Conservation (phyloP, 2,113 vertebrate species). For the Ondatra zibethicus region DNA sequence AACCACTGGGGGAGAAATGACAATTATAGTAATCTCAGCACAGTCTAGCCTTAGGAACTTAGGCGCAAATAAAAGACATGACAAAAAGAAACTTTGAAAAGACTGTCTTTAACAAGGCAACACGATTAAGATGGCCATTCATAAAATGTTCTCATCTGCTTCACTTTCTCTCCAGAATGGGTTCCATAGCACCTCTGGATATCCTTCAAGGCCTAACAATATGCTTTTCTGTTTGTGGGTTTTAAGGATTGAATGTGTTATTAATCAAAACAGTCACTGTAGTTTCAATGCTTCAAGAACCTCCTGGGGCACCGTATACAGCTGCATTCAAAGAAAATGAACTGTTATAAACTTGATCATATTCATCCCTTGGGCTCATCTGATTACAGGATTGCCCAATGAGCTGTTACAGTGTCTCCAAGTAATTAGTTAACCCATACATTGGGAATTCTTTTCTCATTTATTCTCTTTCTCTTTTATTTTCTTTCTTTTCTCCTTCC, state of each 20-base stretch:
- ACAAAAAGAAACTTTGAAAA: background rate
- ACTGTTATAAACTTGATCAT: conserved; percentile 78
- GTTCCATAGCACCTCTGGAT: background rate
- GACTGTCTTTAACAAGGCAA: conserved; percentile 51
- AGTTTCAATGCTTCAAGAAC: conserved; percentile 73
- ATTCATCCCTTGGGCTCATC: conserved; percentile 81
- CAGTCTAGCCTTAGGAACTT: conserved; percentile 55
- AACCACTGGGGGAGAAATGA: conserved; percentile 78
- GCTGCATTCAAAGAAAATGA: conserved; percentile 82
- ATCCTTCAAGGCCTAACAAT: conserved; percentile 56
- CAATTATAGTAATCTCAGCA: conserved; percentile 65
- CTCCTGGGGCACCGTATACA: conserved; percentile 78
- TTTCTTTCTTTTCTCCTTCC: background rate
- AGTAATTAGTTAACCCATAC: conserved; percentile 76
- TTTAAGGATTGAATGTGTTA: conserved; percentile 70
- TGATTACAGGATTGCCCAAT: conserved; percentile 82
- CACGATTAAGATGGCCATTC: conserved; percentile 41
- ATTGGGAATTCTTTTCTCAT: conserved; percentile 36
- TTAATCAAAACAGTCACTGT: conserved; percentile 77
- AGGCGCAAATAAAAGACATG: background rate
- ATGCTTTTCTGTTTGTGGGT: conserved; percentile 60
- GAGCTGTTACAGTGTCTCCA: conserved; percentile 78
- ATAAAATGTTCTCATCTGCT: conserved; percentile 24
- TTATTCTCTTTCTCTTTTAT: background rate
- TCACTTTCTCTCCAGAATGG: conserved; percentile 50